phyloP scores from a whole-genome alignment of 2,797 vertebrate species.

The Eulemur coronatus region DNA sequence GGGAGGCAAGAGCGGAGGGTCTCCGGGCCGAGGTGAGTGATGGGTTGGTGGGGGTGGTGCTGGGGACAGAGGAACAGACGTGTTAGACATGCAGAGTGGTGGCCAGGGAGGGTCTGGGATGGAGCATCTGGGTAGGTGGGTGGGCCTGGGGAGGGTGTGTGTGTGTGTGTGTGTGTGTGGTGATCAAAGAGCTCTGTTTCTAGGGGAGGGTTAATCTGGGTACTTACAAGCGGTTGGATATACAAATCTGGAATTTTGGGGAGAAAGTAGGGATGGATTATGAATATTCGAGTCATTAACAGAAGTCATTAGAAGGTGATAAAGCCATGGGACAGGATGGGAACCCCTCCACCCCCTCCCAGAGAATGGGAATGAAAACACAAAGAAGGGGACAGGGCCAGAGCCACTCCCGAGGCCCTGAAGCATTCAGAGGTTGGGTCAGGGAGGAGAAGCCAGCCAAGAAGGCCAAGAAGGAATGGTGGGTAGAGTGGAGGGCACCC shows the following conservation, averaged over 20 bases:
- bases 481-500: rapidly evolving
- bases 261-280: not conserved
- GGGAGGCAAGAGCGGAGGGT: not conserved
- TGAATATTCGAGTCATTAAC: not conserved
- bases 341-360: no score
- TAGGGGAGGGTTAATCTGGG: not conserved
- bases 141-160: not conserved
- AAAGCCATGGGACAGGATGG: not conserved
- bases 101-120: not conserved
- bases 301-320: not conserved
- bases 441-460: not conserved
- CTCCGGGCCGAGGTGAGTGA: rapidly evolving
- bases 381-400: not conserved
- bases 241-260: not conserved
- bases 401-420: not conserved
- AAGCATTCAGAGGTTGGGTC: not conserved
- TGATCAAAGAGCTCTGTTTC: not conserved
- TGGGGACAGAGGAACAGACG: not conserved
- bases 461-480: not conserved
- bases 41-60: not conserved
- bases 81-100: not conserved
- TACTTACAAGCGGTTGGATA: not conserved
- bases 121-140: not conserved
- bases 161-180: not conserved
- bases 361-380: not conserved